Base-by-base conservation (phyloP, 2,113 vertebrate genomes). In the Asarcornis scutulata region DNA sequence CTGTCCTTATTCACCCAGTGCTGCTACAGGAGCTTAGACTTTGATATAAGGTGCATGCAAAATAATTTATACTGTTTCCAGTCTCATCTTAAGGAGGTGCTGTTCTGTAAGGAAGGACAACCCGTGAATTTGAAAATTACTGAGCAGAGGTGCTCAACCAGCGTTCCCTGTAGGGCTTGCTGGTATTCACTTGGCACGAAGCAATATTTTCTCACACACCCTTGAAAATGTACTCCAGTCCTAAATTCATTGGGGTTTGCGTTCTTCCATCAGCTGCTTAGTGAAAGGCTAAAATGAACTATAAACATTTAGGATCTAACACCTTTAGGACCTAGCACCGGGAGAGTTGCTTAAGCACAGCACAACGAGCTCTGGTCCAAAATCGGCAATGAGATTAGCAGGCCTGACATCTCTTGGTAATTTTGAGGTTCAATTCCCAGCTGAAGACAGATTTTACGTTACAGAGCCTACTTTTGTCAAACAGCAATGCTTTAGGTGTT, bases 151-250 rank as follows among this genome's bases (percentile, higher is more conserved):
- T 4, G 42, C 59, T 90, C 36, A 88, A 10, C 20, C 22, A 38
- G 2, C 40, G n/a, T 52, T 83, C 13, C 21, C 32, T 55, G 13
- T 21, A 71, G 38, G 5, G 10, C 11, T 82, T 85, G 50, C 40
- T 73, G 23, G 17, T 85, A 44, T 52, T 96, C 87, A 88, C 38
- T 90, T 91, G 36, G 83, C 72, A 64, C 36, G 50, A 95, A 91
- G 59, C 79, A 78, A 55, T 91, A 64, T 93, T 88, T 96, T 83
- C 86, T 80, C 38, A 66, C 32, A 25, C 52, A 9, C 62, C 82
- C 29, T 89, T 71, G 84, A 42, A 27, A 86, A 32, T 52, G 67
- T 44, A 68, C 6, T 92, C 89, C 31, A 32, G 13, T 77, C 17
- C 0, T 69, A 48, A 77, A 26, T 96, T 75, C 75, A 8, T 42